Base-by-base conservation (phyloP, 2,888 invertebrate genomes). In the Harmothoe impar region DNA sequence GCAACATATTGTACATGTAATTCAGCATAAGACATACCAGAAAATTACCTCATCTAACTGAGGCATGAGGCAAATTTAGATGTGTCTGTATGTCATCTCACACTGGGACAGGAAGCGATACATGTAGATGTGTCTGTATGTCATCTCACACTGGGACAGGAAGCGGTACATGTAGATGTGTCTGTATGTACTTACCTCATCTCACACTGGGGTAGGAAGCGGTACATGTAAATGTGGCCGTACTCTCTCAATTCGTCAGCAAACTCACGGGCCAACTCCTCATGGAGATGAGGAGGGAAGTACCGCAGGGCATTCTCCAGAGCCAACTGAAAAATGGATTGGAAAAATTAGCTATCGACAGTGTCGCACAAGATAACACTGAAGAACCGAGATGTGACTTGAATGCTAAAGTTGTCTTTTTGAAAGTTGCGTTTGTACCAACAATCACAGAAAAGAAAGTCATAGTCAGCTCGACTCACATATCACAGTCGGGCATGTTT, bases 131-230 rank as follows among this genome's bases (percentile, higher is more conserved):
- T 97, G 97, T 0, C 97, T 97, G 94, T 93, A 96, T 96, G 95
- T 96, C 94, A 96, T 95, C 77, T 94, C 94, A 54, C 96, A 93
- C 29, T 93, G 86, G 0, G 96, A 96, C 43, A 94, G 93, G 93
- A 97, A 97, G 89, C 97, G 94, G 94, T 96, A 97, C 96, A 97
- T 97, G 94, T 97, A 97, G 92, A 97, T 97, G 93, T 97, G 97
- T 0, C 97, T 97, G 94, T 96, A 97, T 0, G 94, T 62, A 20
- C 62, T 93, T 93, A 96, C 96, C 95, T 96, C 94, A 96, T 95
- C 77, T 94, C 94, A 54, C 96, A 93, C 29, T 93, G 86, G 0
- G 96, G 96, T 35, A 94, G 93, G 93, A 97, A 97, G 89, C 97
- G 94, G 94, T 96, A 97, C 96, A 97, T 97, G 94, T 97, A 97